phyloP scores from a whole-genome alignment of 1,140 invertebrate species.

The Lordiphosa mommai region DNA sequence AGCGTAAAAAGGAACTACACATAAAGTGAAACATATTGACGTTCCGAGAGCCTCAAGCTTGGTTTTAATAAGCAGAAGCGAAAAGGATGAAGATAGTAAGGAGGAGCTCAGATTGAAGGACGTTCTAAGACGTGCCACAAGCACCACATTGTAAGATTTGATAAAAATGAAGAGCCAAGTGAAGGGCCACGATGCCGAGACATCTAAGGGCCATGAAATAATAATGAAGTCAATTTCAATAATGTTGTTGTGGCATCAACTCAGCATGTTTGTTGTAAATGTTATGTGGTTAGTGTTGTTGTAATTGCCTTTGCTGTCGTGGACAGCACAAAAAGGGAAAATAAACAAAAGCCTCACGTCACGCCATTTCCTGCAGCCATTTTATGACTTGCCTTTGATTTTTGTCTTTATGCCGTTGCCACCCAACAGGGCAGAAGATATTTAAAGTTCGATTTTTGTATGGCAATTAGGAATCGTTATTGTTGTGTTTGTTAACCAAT shows the following conservation, averaged over 20 bases:
- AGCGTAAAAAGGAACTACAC: neutral
- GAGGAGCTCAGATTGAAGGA: slow-evolving; percentile 5
- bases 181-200: slow-evolving; percentile 21
- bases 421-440: slow-evolving; percentile 13
- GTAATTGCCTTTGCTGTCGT: slow-evolving; percentile 29
- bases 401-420: slow-evolving; percentile 9
- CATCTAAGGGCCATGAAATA: slow-evolving; percentile 55
- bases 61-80: slow-evolving; percentile 60
- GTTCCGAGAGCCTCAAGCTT: slow-evolving; percentile 27
- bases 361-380: slow-evolving; percentile 66
- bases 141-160: slow-evolving; percentile 66
- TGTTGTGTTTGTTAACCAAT: slow-evolving; percentile 31
- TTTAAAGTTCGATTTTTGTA: slow-evolving; percentile 36
- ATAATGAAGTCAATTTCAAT: slow-evolving; percentile 76
- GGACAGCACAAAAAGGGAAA: slow-evolving; percentile 53
- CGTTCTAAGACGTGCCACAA: slow-evolving; percentile 59
- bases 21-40: slow-evolving; percentile 12
- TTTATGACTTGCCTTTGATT: slow-evolving; percentile 60
- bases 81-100: slow-evolving; percentile 6
- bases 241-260: slow-evolving; percentile 34
- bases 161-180: slow-evolving; percentile 49
- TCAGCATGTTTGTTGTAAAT: slow-evolving; percentile 23
- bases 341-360: slow-evolving; percentile 65
- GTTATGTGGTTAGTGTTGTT: slow-evolving; percentile 44
- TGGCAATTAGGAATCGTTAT: slow-evolving; percentile 55